These are phyloP conservation scores for Grantiella picta DNA, from an alignment of 2,113 vertebrate species.

Conservation along the genomic window DNA sequence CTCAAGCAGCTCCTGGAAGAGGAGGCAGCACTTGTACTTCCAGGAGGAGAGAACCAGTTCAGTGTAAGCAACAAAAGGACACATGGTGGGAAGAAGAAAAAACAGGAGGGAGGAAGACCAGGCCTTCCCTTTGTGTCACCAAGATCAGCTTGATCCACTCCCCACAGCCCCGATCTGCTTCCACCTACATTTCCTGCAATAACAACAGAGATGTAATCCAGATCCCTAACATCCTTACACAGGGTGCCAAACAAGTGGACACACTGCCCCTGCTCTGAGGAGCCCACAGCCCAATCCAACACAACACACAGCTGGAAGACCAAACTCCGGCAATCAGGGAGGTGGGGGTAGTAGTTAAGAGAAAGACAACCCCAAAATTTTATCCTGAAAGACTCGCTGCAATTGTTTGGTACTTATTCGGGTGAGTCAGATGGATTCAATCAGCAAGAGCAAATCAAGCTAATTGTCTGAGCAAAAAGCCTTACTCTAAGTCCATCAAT, in stretches of 20 bases:
- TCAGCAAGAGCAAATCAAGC: not conserved
- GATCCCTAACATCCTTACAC: not conserved
- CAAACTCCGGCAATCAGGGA: not conserved
- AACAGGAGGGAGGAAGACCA: not conserved
- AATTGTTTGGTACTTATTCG: not conserved
- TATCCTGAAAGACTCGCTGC: not conserved
- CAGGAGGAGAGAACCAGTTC: not conserved
- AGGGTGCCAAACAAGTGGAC: not conserved
- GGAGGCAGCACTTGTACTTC: not conserved
- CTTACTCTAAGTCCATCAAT: not conserved
- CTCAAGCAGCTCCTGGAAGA: not conserved
- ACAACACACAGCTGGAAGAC: rapidly evolving
- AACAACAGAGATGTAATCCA: not conserved
- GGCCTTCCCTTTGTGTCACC: not conserved
- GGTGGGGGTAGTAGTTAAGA: not conserved
- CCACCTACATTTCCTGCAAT: not conserved
- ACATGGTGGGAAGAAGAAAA: not conserved
- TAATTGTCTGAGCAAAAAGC: not conserved
- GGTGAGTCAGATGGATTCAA: not conserved
- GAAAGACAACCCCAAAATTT: not conserved
- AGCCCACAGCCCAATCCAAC: not conserved
- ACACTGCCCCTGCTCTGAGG: not conserved
- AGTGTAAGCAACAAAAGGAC: not conserved
- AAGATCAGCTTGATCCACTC: not conserved
- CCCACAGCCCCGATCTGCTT: not conserved